Evolutionary conservation across 1,140 invertebrate genomes (phyloP).

Genomic region (Drosophila busckii): DNA sequence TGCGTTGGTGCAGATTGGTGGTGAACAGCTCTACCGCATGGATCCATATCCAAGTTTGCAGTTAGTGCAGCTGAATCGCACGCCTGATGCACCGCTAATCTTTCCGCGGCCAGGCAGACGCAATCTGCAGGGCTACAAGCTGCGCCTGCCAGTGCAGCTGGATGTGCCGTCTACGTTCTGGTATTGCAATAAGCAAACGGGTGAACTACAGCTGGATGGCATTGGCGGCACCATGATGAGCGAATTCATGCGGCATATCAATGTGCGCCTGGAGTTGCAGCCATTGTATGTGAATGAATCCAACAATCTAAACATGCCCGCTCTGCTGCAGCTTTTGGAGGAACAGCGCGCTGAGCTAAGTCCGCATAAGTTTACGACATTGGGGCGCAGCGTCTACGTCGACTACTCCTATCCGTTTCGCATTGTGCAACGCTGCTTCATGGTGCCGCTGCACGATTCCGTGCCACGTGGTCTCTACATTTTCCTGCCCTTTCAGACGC

Average conservation of each 20-base stretch:
- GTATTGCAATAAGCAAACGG: slow-evolving; percentile 8
- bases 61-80: slow-evolving; percentile 10
- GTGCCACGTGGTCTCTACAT: slow-evolving; percentile 35
- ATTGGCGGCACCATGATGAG: slow-evolving; percentile 36
- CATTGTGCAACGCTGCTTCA: slow-evolving; percentile 43
- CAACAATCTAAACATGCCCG: slow-evolving; percentile 26
- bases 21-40: slow-evolving; percentile 42
- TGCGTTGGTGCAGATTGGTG: slow-evolving; percentile 43
- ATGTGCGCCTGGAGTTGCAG: slow-evolving; percentile 41
- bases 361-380: slow-evolving; percentile 46
- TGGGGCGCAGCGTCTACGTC: slow-evolving; percentile 12
- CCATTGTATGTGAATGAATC: slow-evolving; percentile 42
- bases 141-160: slow-evolving; percentile 47
- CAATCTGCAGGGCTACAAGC: slow-evolving; percentile 41
- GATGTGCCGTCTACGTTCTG: slow-evolving; percentile 59
- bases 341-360: slow-evolving; percentile 33
- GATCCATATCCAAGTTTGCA: slow-evolving; percentile 51
- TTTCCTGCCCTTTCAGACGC: slow-evolving; percentile 22
- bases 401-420: slow-evolving; percentile 53
- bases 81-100: slow-evolving; percentile 9
- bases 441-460: slow-evolving; percentile 33
- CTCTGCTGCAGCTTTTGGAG: slow-evolving; percentile 18
- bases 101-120: slow-evolving; percentile 23
- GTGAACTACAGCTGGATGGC: slow-evolving; percentile 28
- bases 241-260: slow-evolving; percentile 41